phyloP scores from a whole-genome alignment of 1,140 invertebrate genomes.

The Caenorhabditis brenneri region DNA sequence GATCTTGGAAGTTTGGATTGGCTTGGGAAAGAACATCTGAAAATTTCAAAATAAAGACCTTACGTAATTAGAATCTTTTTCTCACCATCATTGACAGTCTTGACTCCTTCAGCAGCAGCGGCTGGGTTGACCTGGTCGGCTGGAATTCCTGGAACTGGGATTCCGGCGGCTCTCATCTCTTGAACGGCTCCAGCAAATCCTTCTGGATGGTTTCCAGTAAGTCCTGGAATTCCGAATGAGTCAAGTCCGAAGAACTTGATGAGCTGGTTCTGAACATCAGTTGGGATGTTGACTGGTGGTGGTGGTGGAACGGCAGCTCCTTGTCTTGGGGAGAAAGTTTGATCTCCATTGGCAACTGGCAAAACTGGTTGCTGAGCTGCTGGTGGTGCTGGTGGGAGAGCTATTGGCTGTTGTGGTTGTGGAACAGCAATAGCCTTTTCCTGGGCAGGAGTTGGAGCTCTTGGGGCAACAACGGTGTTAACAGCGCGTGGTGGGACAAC shows the following conservation, averaged over 20 bases:
- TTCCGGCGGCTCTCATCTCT: conserved; percentile 69
- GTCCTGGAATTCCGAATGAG: conserved; percentile 68
- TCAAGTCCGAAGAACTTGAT: conserved; percentile 71
- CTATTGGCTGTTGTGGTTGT: conserved; percentile 26
- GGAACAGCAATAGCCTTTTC: conserved; percentile 2
- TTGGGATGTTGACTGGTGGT: conserved; percentile 68
- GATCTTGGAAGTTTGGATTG: conserved; percentile 67
- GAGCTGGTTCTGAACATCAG: conserved; percentile 70
- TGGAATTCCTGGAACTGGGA: conserved; percentile 68
- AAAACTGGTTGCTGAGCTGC: conserved; percentile 56
- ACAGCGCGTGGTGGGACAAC: conserved; percentile 20
- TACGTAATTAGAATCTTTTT: background rate
- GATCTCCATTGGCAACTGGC: conserved; percentile 32
- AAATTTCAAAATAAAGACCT: background rate
- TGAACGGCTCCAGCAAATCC: conserved; percentile 70
- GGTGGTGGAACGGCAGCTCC: conserved; percentile 56
- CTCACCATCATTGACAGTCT: conserved; percentile 58
- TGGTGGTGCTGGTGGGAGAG: conserved; percentile 62
- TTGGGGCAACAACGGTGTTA: conserved; percentile 42
- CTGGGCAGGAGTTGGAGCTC: conserved; percentile 15
- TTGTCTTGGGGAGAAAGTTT: conserved; percentile 31
- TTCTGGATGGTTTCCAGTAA: conserved; percentile 69
- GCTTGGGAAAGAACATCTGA: conserved; percentile 68
- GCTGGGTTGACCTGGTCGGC: background rate
- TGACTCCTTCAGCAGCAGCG: conserved; percentile 14